These are phyloP conservation scores for Coronaproctus castanopsis DNA, from an alignment of 2,888 invertebrate species.

Conservation along the genomic window DNA sequence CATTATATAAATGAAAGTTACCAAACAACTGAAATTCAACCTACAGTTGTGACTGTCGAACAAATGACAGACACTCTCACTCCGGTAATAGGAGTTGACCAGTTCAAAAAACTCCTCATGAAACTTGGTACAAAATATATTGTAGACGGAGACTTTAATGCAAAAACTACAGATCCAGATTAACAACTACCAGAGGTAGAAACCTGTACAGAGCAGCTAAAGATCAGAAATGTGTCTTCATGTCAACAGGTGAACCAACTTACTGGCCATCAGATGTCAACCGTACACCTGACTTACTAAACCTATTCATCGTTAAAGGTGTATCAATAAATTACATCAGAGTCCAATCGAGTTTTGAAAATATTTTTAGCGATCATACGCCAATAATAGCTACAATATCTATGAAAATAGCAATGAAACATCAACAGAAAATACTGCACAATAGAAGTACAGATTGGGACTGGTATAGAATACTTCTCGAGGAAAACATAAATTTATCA, in stretches of 20 bases:
- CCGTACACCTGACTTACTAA: background rate
- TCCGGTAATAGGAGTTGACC: too few relatives aligned
- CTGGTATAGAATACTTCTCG: background rate
- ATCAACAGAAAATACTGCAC: background rate
- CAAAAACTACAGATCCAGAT: background rate
- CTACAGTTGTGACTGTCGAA: too few relatives aligned
- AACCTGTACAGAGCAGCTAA: background rate
- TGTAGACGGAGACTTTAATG: background rate
- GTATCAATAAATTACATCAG: background rate
- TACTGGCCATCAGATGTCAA: background rate
- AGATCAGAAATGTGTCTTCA: background rate
- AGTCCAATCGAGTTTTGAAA: background rate
- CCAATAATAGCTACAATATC: background rate
- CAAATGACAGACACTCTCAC: too few relatives aligned
- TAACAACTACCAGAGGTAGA: background rate
- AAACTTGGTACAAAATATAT: too few relatives aligned
- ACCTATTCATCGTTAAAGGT: background rate
- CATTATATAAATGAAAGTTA: too few relatives aligned
- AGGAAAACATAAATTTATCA: too few relatives aligned
- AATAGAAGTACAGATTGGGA: background rate
- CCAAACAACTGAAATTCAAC: too few relatives aligned
- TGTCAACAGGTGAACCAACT: background rate
- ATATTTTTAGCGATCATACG: background rate
- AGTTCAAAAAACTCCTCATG: too few relatives aligned
- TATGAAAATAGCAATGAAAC: background rate